phyloP scores from a whole-genome alignment of 2,888 invertebrate genomes.

The Adela reaumurella region DNA sequence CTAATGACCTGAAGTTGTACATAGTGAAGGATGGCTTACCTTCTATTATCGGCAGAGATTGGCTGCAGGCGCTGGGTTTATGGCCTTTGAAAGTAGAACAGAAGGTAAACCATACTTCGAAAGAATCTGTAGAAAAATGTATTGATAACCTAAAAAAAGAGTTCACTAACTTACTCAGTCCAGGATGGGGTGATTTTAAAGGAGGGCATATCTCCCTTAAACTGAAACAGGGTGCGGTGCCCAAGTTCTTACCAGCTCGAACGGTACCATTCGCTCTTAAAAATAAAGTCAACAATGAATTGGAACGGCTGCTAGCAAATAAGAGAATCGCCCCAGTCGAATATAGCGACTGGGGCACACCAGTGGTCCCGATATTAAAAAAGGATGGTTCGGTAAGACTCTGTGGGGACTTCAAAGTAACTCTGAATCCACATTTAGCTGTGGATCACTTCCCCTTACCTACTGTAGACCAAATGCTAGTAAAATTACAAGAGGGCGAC shows the following conservation, averaged over 20 bases:
- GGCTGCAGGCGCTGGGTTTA: conserved; percentile 3
- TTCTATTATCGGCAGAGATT: conserved; percentile 6
- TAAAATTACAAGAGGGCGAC: conserved; percentile 5
- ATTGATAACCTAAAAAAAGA: not conserved
- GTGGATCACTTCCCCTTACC: conserved; percentile 6
- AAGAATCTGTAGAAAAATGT: not conserved
- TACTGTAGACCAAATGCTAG: conserved; percentile 6
- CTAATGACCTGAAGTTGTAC: conserved; percentile 4
- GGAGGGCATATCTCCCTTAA: conserved; percentile 5
- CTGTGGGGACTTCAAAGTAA: conserved; percentile 8
- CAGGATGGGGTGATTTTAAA: conserved; percentile 9
- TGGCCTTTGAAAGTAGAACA: conserved; percentile 5
- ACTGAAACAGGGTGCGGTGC: conserved; percentile 1
- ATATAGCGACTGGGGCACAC: conserved; percentile 5
- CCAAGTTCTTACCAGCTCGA: not conserved
- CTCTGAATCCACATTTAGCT: conserved; percentile 6
- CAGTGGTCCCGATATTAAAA: conserved; percentile 7
- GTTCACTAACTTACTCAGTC: conserved; percentile 8
- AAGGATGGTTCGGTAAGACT: conserved; percentile 5
- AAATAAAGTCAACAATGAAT: conserved; percentile 4
- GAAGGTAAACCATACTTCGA: not conserved
- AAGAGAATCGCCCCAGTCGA: not conserved
- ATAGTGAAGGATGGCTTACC: conserved; percentile 3
- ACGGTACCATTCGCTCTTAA: conserved; percentile 6
- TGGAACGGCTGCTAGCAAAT: conserved; percentile 1